Base-by-base conservation (phyloP, 2,797 vertebrate species). In the Aphelocoma californica region DNA sequence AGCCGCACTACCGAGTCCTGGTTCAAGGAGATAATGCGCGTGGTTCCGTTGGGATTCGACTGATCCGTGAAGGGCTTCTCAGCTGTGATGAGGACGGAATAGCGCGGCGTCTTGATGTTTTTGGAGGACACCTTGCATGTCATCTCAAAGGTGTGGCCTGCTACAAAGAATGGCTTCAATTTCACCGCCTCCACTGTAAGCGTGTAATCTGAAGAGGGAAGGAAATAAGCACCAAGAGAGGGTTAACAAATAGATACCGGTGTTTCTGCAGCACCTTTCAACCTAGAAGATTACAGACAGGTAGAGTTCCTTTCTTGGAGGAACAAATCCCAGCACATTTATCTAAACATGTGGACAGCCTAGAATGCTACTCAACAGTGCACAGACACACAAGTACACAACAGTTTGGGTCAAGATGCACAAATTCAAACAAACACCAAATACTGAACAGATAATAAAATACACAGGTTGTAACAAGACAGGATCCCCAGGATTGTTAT, bases 61-160 rank as follows among this genome's bases (percentile, higher is more conserved):
- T 89, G 97, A 70, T 97, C 97, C 3, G 96, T 50, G 1, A 97
- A 83, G 2, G 93, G 96, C 56, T 98, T 98, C 97, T 99, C 98
- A 0, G 98, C 97, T 1, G 98, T 98, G 97, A 99, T 98, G 78
- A 98, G 98, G 24, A 99, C 98, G 0, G 99, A 99, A 67, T 98
- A 99, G 21, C 98, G 97, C 0, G 98, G 98, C 0, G 98, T 98
- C 47, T 98, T 98, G 26, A 99, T 98, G 95, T 99, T 99, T 85
- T 98, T 97, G 0, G 98, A 97, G 74, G 95, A 96, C 36, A 98
- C 98, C 38, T 97, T 97, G 97, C 99, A 99, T 34, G 97, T 98
- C 99, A 99, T 99, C 97, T 99, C 99, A 82, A 99, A 99, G 9
- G 98, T 99, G 50, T 98, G 98, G 25, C 99, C 99, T 10, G 98